Evolutionary conservation across 35 echinoderm and acorn worm species (phyloP).

Genomic region (Heliocidaris erythrogramma): DNA sequence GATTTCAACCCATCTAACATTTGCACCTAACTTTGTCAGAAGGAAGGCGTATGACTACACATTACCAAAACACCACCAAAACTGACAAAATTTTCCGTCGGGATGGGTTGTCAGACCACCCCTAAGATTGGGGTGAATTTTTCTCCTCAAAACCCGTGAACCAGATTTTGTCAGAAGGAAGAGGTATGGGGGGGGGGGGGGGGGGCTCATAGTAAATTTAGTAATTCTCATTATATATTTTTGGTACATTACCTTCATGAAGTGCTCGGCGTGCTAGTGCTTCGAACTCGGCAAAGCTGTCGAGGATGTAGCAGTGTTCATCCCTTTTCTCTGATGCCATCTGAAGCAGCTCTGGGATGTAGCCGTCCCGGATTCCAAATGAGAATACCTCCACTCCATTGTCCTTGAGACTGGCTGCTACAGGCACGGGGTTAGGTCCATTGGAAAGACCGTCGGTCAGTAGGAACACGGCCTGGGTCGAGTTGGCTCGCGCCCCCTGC

Average conservation of each 20-base stretch:
- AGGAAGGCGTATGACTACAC: no score
- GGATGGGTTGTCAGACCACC: no score
- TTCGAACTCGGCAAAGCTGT: conserved; percentile 92
- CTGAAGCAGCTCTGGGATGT: conserved; percentile 70
- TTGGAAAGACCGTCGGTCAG: conserved; percentile 97
- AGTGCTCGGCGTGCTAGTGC: conserved; percentile 84
- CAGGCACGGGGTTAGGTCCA: conserved; percentile 72
- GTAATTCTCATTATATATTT: no score
- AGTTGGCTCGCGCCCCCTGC: conserved; percentile 64
- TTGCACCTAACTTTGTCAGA: no score
- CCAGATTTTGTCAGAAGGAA: no score
- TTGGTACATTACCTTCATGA: conserved; percentile 78
- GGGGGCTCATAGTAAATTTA: no score
- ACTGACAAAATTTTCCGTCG: no score
- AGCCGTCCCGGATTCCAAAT: conserved; percentile 90
- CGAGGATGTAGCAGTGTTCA: conserved; percentile 92
- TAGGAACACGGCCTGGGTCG: conserved; percentile 82
- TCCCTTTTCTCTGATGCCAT: conserved; percentile 75
- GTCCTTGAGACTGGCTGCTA: conserved; percentile 58
- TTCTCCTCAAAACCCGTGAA: no score
- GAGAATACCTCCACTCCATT: conserved; percentile 90
- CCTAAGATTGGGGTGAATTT: no score
- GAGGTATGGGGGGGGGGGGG: no score
- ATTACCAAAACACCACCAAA: no score
- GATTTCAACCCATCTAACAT: no score